These are phyloP conservation scores for Rhinoraja longicauda DNA, from an alignment of 2,797 vertebrate genomes.

Conservation along the genomic window DNA sequence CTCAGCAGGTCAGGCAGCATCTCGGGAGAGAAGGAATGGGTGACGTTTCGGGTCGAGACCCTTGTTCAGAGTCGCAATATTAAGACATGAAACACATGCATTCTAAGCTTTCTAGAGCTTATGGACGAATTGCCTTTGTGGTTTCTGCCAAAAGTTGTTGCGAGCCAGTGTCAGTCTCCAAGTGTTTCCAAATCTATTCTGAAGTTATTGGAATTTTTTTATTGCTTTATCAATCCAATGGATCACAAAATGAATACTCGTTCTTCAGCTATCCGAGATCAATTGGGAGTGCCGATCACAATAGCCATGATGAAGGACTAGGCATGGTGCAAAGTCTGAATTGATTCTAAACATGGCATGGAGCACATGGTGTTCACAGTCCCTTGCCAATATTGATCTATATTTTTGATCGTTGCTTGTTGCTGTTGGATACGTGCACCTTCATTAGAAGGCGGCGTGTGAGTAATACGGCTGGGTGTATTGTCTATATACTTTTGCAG, in stretches of 20 bases:
- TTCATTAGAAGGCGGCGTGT: not conserved
- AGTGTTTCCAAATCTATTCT: not conserved
- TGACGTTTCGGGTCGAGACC: no score
- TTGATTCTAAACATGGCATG: not conserved
- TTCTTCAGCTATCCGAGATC: not conserved
- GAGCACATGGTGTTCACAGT: not conserved
- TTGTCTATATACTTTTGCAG: not conserved
- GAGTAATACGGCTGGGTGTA: not conserved
- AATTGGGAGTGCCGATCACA: not conserved
- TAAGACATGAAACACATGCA: not conserved
- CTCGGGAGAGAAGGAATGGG: no score
- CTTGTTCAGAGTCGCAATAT: no score
- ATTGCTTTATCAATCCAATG: not conserved
- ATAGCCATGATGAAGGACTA: not conserved
- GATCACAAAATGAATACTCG: not conserved
- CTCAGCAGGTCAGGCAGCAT: no score
- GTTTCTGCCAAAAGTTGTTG: not conserved
- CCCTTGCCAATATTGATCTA: not conserved
- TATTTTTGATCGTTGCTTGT: not conserved
- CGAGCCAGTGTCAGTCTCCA: not conserved
- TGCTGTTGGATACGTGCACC: not conserved
- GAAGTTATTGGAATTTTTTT: not conserved
- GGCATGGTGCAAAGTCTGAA: not conserved
- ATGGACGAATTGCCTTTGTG: not conserved
- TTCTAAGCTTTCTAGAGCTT: not conserved